Base-by-base conservation (phyloP, 2,797 vertebrate genomes). In the Helicolenus hilgendorfi region DNA sequence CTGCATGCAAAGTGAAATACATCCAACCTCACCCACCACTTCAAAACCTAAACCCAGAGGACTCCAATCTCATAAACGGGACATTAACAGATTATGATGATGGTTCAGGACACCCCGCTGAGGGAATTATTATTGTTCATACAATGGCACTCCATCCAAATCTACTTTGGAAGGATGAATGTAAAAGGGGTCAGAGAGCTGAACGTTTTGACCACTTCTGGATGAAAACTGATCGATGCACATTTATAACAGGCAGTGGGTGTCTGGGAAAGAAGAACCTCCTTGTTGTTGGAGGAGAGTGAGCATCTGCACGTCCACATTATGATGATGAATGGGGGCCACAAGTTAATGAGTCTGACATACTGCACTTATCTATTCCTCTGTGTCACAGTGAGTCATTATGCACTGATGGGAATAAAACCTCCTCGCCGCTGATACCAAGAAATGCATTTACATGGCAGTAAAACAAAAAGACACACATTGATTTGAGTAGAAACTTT, bases 261-360 rank as follows among this genome's bases (percentile, higher is more conserved):
- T 45, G 81, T 70, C 70, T 77, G 56, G 70, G 53, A 89, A 79
- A 77, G 36, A 81, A 75, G 33, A 68, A 76, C n/a, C 13, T 79
- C 70, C 26, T 80, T 14, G 7, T 45, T 29, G 58, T 64, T 26
- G 55, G 58, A 56, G 4, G 35, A 9, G 65, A 79, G 85, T 92
- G 87, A 89, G 76, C 64, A 74, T 87, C 81, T 73, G 91, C 91
- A 95, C 89, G 83, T 94, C 90, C 89, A 81, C 81, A 78, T 82
- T 63, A 74, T 38, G 65, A 89, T 87, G 92, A 91, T 83, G 67
- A 93, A 88, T 77, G 79, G 35, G 68, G 72, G 73, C 77, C 78
- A 74, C 72, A 59, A 84, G 84, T 92, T 79, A 87, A 94, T 91
- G 85, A 90, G 87, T 90, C 88, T 87, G 88, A 93, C 92, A 90